These are phyloP conservation scores for Parasteatoda lunata DNA, from an alignment of 2,888 invertebrate species.

Conservation along the genomic window DNA sequence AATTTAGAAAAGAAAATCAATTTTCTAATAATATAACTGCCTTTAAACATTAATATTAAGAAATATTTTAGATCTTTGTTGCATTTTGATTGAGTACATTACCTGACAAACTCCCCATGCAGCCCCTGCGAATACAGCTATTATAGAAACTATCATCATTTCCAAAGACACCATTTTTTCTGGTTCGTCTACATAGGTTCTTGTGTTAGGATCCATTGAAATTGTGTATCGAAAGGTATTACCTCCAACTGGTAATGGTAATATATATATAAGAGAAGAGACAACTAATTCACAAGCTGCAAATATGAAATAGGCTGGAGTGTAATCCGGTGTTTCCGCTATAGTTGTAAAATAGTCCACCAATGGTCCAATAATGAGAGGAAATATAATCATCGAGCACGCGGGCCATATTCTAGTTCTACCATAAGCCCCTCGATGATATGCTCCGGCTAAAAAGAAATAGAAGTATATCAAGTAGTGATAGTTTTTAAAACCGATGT, in stretches of 20 bases:
- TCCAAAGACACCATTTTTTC: slow-evolving; percentile 32
- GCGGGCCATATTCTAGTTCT: slow-evolving; percentile 61
- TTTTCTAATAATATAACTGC: no score
- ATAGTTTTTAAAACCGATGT: not conserved
- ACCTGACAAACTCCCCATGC: slow-evolving; percentile 83
- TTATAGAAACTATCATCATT: slow-evolving; percentile 38
- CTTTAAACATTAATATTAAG: no score
- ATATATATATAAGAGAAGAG: slow-evolving; percentile 66
- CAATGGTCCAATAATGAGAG: slow-evolving; percentile 68
- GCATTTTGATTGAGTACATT: slow-evolving; percentile 75
- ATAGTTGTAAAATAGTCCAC: slow-evolving; percentile 68
- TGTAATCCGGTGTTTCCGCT: slow-evolving; percentile 66
- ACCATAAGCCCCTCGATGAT: slow-evolving; percentile 63
- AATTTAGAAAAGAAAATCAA: no score
- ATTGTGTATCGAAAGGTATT: slow-evolving; percentile 47
- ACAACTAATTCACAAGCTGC: slow-evolving; percentile 69
- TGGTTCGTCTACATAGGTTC: slow-evolving; percentile 2
- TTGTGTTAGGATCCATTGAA: slow-evolving; percentile 6
- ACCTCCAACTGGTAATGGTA: slow-evolving; percentile 69
- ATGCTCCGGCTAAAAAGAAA: slow-evolving; percentile 39
- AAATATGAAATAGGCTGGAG: slow-evolving; percentile 70
- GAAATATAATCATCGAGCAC: slow-evolving; percentile 55
- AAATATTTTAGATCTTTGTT: not conserved
- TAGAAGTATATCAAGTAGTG: not conserved
- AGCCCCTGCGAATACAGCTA: slow-evolving; percentile 83